Percentiles rank a stretch among this genome's conserved stretches.
Conservation (phyloP, 2,113 vertebrate species). For the Rhabdornis inornatus region DNA sequence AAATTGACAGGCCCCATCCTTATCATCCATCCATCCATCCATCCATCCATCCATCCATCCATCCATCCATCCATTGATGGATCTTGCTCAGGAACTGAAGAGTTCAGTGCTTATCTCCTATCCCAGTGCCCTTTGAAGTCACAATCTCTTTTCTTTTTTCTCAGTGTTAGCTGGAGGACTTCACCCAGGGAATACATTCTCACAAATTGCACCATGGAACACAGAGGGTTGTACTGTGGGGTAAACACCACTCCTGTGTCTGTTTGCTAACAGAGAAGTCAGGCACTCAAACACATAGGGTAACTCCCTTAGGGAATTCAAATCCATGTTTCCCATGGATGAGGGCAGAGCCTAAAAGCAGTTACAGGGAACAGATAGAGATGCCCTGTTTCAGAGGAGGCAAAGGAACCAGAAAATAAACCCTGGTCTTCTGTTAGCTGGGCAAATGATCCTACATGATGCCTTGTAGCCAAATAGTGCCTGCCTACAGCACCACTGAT, state of each 20-base stretch:
- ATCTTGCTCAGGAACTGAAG: not conserved
- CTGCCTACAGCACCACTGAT: not conserved
- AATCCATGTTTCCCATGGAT: not conserved
- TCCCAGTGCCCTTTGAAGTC: not conserved
- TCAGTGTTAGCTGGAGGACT: not conserved
- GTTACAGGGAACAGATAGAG: not conserved
- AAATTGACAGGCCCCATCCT: not conserved
- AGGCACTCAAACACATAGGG: not conserved
- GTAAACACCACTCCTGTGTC: not conserved
- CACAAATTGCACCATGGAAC: not conserved
- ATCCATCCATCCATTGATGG: too few relatives aligned
- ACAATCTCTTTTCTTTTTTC: not conserved
- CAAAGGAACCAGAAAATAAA: not conserved
- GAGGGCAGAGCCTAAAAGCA: not conserved
- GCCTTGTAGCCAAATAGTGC: not conserved
- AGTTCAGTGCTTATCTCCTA: not conserved
- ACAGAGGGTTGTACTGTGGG: not conserved
- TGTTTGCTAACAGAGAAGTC: not conserved
- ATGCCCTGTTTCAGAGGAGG: not conserved
- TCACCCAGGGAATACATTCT: not conserved
- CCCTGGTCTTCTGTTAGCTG: not conserved
- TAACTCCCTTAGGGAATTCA: not conserved
- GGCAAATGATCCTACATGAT: not conserved
- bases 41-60: not conserved
- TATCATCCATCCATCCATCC: accelerated